These are phyloP conservation scores for Epirrhoe alternata DNA, from an alignment of 2,888 invertebrate genomes.

Conservation along the genomic window DNA sequence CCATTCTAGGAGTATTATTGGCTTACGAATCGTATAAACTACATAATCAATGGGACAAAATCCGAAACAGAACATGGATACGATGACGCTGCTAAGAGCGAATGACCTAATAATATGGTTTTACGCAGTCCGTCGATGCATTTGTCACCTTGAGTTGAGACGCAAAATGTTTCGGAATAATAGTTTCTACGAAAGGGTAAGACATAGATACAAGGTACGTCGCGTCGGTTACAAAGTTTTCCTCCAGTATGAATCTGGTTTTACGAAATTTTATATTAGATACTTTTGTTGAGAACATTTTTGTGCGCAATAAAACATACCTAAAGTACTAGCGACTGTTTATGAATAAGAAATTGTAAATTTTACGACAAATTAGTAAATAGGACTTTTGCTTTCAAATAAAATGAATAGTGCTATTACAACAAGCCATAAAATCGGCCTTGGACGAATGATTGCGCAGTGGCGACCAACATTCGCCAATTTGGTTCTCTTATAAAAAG, in stretches of 20 bases:
- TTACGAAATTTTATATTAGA: not conserved
- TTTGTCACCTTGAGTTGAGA: slow-evolving; percentile 23
- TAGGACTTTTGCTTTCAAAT: slow-evolving; percentile 1
- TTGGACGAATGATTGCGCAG: slow-evolving; percentile 32
- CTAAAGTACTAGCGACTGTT: not conserved
- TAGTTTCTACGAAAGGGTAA: slow-evolving; percentile 12
- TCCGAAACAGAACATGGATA: slow-evolving; percentile 10
- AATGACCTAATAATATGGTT: slow-evolving; percentile 33
- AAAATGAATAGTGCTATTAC: slow-evolving; percentile 8
- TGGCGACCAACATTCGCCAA: slow-evolving; percentile 30
- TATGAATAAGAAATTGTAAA: not conserved
- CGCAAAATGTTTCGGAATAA: slow-evolving; percentile 19
- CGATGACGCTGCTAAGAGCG: slow-evolving; percentile 13
- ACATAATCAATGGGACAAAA: slow-evolving; percentile 10
- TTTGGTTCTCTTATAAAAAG: slow-evolving; percentile 25
- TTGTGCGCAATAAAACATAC: not conserved
- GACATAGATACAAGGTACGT: not conserved
- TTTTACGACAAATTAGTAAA: not conserved
- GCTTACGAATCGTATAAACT: not conserved
- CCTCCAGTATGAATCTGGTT: not conserved
- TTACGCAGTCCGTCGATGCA: slow-evolving; percentile 26
- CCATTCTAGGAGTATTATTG: slow-evolving; percentile 1
- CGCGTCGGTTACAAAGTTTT: not conserved
- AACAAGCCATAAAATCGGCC: slow-evolving; percentile 34
- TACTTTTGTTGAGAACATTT: not conserved